Conservation (phyloP, 1,140 invertebrate genomes). For the Atta colombica region DNA sequence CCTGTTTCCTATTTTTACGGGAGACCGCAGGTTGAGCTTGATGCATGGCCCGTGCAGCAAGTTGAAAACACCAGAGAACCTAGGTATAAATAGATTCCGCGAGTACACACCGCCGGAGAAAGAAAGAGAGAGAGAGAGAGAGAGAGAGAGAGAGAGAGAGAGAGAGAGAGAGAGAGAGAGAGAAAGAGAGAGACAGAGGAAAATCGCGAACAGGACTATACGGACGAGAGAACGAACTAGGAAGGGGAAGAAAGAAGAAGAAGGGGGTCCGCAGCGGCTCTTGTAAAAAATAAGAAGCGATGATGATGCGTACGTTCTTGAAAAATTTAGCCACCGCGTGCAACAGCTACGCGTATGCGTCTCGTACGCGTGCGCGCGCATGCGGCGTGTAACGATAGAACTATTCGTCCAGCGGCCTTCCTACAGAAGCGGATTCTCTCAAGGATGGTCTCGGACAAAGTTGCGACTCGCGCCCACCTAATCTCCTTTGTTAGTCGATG, state of each 20-base stretch:
- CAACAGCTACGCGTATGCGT: not conserved
- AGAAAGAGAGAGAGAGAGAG: constrained; percentile 31
- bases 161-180: no score
- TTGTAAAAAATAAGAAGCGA: constrained; percentile 63
- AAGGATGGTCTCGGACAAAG: constrained; percentile 36
- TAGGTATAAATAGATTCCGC: constrained; percentile 76
- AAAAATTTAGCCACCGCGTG: constrained; percentile 55
- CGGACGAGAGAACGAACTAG: no score
- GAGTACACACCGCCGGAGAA: constrained; percentile 40
- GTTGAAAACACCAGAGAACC: constrained; percentile 74
- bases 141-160: constrained; percentile 10
- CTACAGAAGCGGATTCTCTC: constrained; percentile 33
- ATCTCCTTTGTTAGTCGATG: constrained; percentile 5
- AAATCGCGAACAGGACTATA: not conserved
- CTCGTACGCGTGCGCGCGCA: not conserved
- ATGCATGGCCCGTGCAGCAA: constrained; percentile 71
- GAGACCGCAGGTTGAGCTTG: constrained; percentile 69
- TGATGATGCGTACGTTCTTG: constrained; percentile 62
- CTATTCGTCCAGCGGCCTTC: not conserved
- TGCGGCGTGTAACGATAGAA: constrained; percentile 12
- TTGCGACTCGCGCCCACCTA: not conserved
- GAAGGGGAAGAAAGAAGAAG: not conserved
- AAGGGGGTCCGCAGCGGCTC: not conserved
- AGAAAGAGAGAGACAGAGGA: constrained; percentile 11
- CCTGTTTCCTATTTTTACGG: constrained; percentile 74